Percentiles rank a stretch among this genome's conserved stretches.
phyloP scores from a whole-genome alignment of 2,888 invertebrate species.

The Pediacus dermestoides region DNA sequence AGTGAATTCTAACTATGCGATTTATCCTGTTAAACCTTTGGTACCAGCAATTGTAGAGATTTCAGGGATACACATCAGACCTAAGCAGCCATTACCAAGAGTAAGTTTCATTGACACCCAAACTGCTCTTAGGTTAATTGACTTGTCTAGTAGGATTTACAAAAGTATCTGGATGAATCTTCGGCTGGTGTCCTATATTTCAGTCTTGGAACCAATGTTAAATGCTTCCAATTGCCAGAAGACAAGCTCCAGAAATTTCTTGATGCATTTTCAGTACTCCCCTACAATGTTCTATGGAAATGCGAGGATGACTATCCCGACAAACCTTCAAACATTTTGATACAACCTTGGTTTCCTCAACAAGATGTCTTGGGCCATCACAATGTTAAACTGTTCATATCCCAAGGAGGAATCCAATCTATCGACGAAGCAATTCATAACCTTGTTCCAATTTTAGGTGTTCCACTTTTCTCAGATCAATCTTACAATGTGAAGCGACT shows the following conservation, averaged over 20 bases:
- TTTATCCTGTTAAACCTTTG: slow-evolving; percentile 28
- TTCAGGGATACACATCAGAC: slow-evolving; percentile 34
- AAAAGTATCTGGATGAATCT: slow-evolving; percentile 41
- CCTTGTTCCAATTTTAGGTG: slow-evolving; percentile 32
- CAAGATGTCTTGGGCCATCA: slow-evolving; percentile 42
- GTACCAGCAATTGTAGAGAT: slow-evolving; percentile 32
- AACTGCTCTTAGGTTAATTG: no score
- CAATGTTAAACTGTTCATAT: slow-evolving; percentile 35
- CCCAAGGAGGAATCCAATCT: slow-evolving; percentile 36
- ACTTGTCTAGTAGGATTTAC: slow-evolving; percentile 39
- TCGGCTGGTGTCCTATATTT: slow-evolving; percentile 46
- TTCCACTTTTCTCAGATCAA: slow-evolving; percentile 38
- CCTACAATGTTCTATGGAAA: slow-evolving; percentile 50
- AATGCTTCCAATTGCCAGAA: slow-evolving; percentile 38
- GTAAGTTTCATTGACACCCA: no score
- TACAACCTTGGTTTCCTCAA: slow-evolving; percentile 48
- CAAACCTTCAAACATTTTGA: slow-evolving; percentile 44
- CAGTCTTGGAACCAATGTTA: slow-evolving; percentile 49
- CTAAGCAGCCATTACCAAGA: slow-evolving; percentile 31
- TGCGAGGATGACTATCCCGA: slow-evolving; percentile 42
- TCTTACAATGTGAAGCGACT: slow-evolving; percentile 29
- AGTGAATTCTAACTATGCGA: slow-evolving; percentile 31
- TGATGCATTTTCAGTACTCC: slow-evolving; percentile 43
- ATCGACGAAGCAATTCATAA: slow-evolving; percentile 34
- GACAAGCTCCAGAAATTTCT: slow-evolving; percentile 38